Percentiles rank a stretch among this genome's conserved stretches.
Evolutionary conservation across 2,797 vertebrate genomes (phyloP).

Genomic region (Paramormyrops hopkinsi): DNA sequence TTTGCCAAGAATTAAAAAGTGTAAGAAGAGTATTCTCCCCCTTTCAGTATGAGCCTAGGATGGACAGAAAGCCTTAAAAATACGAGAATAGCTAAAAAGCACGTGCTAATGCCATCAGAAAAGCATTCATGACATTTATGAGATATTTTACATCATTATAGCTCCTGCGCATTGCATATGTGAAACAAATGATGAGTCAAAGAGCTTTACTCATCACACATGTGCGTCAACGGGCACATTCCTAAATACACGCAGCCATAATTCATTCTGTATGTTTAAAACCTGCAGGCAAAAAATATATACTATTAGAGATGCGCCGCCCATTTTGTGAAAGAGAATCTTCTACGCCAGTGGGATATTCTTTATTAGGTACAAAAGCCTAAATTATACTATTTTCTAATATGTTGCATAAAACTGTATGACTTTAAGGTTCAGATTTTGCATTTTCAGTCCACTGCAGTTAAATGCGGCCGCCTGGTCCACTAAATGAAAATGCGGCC

Average conservation of each 20-base stretch:
- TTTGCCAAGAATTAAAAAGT: background rate
- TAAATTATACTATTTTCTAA: background rate
- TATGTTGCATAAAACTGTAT: background rate
- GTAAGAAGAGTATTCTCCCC: background rate
- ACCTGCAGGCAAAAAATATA: background rate
- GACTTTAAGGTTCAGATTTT: background rate
- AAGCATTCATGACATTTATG: background rate
- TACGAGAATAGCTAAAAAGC: background rate
- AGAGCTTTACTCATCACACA: background rate
- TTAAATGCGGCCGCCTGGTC: background rate
- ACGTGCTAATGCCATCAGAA: background rate
- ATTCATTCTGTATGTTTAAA: background rate
- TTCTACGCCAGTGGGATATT: background rate
- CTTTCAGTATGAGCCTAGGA: background rate
- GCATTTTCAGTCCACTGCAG: background rate
- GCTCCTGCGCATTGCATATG: background rate
- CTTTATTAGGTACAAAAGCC: background rate
- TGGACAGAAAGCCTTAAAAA: background rate
- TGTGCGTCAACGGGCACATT: background rate
- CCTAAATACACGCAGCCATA: background rate
- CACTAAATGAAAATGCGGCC: no score
- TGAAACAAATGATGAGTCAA: background rate
- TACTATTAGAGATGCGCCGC: background rate
- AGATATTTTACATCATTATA: background rate
- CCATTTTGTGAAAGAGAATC: background rate